A percentile compares a stretch with the other conserved stretches of the same genome.
These are phyloP conservation scores for Ochlodes sylvanus DNA, from an alignment of 2,888 invertebrate species.

Conservation along the genomic window DNA sequence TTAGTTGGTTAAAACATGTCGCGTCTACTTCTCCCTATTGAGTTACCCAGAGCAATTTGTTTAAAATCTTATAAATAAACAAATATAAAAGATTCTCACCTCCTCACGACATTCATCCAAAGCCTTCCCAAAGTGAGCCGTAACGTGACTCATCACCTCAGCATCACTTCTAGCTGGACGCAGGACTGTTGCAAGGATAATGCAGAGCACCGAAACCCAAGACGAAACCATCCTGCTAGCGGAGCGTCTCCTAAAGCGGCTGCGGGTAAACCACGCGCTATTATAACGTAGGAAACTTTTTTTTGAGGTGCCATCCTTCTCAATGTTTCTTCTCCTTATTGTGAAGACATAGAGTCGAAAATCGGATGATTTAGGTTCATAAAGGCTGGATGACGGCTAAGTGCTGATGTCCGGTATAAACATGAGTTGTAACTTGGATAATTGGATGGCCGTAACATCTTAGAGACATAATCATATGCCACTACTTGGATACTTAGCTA, in stretches of 20 bases:
- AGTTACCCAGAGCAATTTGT: too few species aligned
- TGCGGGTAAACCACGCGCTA: constrained; percentile 38
- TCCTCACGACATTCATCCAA: constrained; percentile 74
- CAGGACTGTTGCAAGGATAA: constrained; percentile 11
- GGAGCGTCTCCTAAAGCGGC: constrained; percentile 33
- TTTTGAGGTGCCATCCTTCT: constrained; percentile 36
- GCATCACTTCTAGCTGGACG: constrained; percentile 59
- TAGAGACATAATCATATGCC: constrained; percentile 17
- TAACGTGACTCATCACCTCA: constrained; percentile 80
- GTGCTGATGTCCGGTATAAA: constrained; percentile 36
- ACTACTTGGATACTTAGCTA: constrained; percentile 4
- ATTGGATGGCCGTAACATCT: constrained; percentile 15
- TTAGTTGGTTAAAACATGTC: not conserved
- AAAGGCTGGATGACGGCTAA: constrained; percentile 8
- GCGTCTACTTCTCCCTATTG: too few species aligned
- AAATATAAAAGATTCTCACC: constrained; percentile 51
- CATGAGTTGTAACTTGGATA: constrained; percentile 23
- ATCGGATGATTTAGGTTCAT: not conserved
- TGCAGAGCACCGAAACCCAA: constrained; percentile 43
- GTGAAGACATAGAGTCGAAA: not conserved
- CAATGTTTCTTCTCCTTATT: not conserved
- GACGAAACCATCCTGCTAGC: constrained; percentile 39
- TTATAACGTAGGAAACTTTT: constrained; percentile 52
- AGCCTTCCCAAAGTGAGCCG: constrained; percentile 74
- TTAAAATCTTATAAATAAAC: not conserved